A percentile compares a stretch with the other conserved stretches of the same genome.
Evolutionary conservation across 2,113 vertebrate species (phyloP).

Genomic region (Archocentrus centrarchus): DNA sequence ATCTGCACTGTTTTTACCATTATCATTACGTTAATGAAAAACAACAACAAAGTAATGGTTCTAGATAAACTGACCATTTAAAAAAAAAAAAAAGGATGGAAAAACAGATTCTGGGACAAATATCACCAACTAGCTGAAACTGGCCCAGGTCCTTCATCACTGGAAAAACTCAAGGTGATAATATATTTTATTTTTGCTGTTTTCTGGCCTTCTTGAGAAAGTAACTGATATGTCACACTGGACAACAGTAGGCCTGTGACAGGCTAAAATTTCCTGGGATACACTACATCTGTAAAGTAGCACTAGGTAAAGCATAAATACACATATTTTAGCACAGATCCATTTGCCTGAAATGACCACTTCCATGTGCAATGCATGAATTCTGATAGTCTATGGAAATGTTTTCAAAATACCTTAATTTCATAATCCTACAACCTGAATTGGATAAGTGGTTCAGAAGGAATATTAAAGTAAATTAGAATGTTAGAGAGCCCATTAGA

Average conservation of each 20-base stretch:
- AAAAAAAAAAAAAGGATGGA: background rate
- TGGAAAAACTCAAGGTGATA: background rate
- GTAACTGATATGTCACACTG: too few species aligned
- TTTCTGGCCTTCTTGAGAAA: too few species aligned
- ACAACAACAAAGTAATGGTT: accelerated
- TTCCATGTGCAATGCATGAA: background rate
- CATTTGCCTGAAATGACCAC: background rate
- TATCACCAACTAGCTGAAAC: accelerated
- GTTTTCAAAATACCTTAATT: background rate
- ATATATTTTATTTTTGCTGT: too few species aligned
- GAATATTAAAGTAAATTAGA: too few species aligned
- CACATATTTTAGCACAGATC: background rate
- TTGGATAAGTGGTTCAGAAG: background rate
- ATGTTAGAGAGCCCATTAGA: too few species aligned
- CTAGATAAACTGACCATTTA: background rate
- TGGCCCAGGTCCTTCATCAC: background rate
- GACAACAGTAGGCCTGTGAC: accelerated
- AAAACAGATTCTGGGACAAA: too few species aligned
- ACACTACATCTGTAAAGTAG: background rate
- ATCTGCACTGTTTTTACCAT: background rate
- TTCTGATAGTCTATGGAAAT: background rate
- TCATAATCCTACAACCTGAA: background rate
- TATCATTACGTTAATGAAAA: background rate
- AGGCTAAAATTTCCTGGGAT: accelerated
- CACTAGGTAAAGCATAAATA: background rate